These are phyloP conservation scores for Drosophila erecta DNA, from an alignment of 1,140 invertebrate species.

Conservation along the genomic window DNA sequence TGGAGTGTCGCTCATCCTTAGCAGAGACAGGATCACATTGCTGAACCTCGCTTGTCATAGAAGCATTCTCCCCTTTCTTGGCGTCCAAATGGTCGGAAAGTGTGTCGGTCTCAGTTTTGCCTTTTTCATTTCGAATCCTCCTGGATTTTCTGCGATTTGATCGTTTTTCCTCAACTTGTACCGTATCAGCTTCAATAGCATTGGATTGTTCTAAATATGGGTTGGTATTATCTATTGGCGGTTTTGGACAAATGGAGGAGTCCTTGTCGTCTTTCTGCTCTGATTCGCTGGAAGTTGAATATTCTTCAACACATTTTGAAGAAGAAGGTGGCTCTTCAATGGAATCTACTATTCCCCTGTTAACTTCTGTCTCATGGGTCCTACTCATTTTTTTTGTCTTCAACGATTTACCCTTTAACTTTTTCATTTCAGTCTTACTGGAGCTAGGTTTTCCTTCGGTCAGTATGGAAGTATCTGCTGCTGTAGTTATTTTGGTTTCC, in stretches of 20 bases:
- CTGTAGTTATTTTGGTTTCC: not conserved
- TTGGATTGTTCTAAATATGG: not conserved
- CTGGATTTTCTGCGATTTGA: constrained; percentile 4
- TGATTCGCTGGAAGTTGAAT: constrained; percentile 1
- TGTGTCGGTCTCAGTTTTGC: not conserved
- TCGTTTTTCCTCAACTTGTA: not conserved
- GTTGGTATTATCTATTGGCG: not conserved
- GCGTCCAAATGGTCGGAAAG: not conserved
- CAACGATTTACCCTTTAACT: too few relatives aligned
- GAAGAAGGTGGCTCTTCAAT: not conserved
- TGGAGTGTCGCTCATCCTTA: not conserved
- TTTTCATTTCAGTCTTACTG: constrained; percentile 11
- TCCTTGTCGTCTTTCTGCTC: not conserved
- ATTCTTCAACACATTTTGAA: constrained; percentile 9
- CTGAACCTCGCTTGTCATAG: too few relatives aligned
- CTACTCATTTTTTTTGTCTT: not conserved
- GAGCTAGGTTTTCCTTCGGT: not conserved
- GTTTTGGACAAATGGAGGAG: not conserved
- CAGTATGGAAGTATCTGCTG: not conserved
- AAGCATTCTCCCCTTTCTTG: not conserved
- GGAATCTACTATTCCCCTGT: not conserved
- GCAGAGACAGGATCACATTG: not conserved
- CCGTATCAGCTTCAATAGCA: not conserved
- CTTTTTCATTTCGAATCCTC: not conserved
- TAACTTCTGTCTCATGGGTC: not conserved